Conservation (phyloP, 30 jellyfish, hydroid and myxozoan species). For the Pelagia noctiluca region DNA sequence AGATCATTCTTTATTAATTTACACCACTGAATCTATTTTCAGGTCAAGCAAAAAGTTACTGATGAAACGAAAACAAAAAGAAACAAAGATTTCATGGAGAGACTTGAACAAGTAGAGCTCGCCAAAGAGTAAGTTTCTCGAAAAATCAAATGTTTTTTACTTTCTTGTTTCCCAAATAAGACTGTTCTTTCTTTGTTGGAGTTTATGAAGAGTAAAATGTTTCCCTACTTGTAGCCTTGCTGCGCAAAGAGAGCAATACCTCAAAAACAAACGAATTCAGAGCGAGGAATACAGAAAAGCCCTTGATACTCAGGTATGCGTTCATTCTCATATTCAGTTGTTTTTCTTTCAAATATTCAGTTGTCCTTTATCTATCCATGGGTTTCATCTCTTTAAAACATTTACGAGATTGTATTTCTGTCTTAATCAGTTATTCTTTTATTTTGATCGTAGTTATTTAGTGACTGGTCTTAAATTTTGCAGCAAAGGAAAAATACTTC, state of each 20-base stretch:
- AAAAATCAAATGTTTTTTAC: not conserved
- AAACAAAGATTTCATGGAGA: conserved; percentile 77
- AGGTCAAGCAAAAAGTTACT: conserved; percentile 62
- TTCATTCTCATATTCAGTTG: no score
- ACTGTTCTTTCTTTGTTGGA: no score
- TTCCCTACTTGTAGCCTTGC: conserved; percentile 62
- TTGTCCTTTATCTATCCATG: not conserved
- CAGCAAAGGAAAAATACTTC: no score
- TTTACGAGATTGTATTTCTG: no score
- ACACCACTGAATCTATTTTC: no score
- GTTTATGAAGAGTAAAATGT: no score
- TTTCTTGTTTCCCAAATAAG: no score
- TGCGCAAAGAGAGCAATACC: conserved; percentile 83
- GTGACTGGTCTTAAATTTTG: no score
- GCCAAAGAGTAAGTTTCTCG: conserved; percentile 90
- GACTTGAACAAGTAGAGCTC: conserved; percentile 89
- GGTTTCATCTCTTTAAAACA: no score
- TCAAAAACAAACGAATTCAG: conserved; percentile 71
- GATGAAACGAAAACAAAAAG: conserved; percentile 21
- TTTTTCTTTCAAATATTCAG: not conserved
- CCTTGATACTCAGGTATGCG: conserved; percentile 92
- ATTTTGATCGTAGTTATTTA: no score
- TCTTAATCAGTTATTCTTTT: no score
- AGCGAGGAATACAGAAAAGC: conserved; percentile 94
- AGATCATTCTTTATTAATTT: no score